phyloP scores from a whole-genome alignment of 1,140 invertebrate species.

The Aphelinus certus region DNA sequence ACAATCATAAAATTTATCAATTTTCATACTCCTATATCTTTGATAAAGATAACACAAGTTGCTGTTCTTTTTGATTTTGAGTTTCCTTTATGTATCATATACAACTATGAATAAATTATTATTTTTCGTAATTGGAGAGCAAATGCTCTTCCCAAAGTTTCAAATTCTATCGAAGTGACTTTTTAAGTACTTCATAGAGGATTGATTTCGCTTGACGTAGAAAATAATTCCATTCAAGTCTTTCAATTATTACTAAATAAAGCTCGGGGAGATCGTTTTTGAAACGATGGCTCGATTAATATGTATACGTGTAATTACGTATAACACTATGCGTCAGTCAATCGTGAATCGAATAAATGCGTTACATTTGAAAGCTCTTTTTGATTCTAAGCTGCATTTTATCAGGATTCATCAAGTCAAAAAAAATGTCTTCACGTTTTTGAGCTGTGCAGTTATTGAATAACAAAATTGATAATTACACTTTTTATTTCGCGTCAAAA shows the following conservation, averaged over 20 bases:
- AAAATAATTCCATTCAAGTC: conserved; percentile 1
- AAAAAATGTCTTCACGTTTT: not conserved
- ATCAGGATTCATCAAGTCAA: too few species aligned
- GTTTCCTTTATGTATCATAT: too few species aligned
- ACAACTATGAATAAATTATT: not conserved
- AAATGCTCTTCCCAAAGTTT: not conserved
- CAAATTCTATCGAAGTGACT: not conserved
- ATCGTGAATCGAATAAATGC: not conserved
- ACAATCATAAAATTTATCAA: too few species aligned
- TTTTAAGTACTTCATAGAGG: not conserved
- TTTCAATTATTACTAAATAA: conserved; percentile 11
- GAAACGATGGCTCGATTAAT: conserved; percentile 6
- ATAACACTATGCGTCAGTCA: conserved; percentile 13
- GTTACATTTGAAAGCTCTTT: not conserved
- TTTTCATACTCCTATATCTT: too few species aligned
- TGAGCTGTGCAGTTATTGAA: not conserved
- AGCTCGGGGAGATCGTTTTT: conserved; percentile 18
- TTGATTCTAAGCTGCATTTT: not conserved
- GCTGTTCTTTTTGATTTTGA: too few species aligned
- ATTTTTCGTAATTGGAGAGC: not conserved
- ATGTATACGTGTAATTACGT: not conserved
- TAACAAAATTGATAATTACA: not conserved
- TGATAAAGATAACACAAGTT: too few species aligned
- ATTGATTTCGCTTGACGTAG: not conserved
- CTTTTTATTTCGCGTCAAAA: not conserved